Percentiles rank a stretch among this genome's conserved stretches.
Evolutionary conservation across 2,797 vertebrate species (phyloP).

Genomic region (Ptychobarbus kaznakovi): DNA sequence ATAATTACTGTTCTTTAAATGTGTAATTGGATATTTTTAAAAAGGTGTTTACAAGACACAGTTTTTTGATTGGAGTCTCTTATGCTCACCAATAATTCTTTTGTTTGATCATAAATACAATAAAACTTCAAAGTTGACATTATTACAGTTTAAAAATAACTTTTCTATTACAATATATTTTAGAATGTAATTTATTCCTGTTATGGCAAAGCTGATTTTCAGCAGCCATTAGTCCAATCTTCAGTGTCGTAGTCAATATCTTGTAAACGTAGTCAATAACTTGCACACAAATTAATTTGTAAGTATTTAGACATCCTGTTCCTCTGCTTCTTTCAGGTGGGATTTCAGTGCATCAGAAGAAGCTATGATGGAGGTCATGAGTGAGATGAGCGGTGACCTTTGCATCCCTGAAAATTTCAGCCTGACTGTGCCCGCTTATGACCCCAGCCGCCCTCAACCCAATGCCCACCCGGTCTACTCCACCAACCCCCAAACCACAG

Average conservation of each 20-base stretch:
- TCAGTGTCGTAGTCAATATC: neutral
- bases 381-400: conserved; percentile 85
- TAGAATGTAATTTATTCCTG: neutral
- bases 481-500: conserved; percentile 93
- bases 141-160: neutral
- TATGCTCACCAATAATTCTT: neutral
- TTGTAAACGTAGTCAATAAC: neutral
- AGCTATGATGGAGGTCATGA: conserved; percentile 85
- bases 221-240: neutral
- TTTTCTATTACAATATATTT: neutral
- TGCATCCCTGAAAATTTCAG: conserved; percentile 90
- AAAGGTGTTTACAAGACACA: neutral
- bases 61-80: neutral
- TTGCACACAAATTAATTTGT: neutral
- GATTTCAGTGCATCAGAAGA: conserved; percentile 90
- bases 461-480: conserved; percentile 76
- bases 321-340: conserved; percentile 81
- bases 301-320: neutral
- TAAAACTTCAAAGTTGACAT: neutral
- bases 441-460: conserved; percentile 82
- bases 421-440: conserved; percentile 79
- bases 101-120: neutral
- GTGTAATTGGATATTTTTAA: neutral
- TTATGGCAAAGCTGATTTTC: neutral
- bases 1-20: neutral